Base-by-base conservation (phyloP, 2,113 vertebrate genomes). In the Formicarius rufipectus region DNA sequence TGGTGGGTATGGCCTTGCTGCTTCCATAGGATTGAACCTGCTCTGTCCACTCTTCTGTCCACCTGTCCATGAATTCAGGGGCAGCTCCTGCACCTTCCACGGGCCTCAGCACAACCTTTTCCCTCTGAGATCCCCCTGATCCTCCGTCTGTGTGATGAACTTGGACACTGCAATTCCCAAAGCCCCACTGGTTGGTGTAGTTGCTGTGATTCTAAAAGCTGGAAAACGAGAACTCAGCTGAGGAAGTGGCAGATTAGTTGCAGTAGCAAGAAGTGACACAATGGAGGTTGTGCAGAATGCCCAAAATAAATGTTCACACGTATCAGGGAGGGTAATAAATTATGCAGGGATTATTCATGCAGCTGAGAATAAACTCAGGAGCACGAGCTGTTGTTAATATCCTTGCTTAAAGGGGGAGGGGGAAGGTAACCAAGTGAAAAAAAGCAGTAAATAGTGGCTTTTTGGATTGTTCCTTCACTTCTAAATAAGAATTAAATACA, bases 271-370 rank as follows among this genome's bases (percentile, higher is more conserved):
- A 90, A 62, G 33, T 85, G 40, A 39, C 62, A 76, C 63, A 71
- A 79, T 5, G 56, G 39, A 95, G 49, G 45, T 44, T 53, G 25
- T 59, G 44, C 71, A 94, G 81, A 88, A 73, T 68, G 85, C 67
- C 50, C 87, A 59, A 91, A 93, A 81, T 87, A 90, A 96, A 72
- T n/a, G 33, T 52, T 95, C 69, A n/a, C 22, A 14, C 63, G 39
- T 79, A 60, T 91, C 85, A 75, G 28, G 73, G 74, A 40, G 59
- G 35, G n/a, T 74, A 87, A 91, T 87, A 75, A 90, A 90, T 95
- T 84, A 87, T 78, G 69, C 84, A 87, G 63, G 0, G 9, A 77
- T 93, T 84, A 81, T 91, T 95, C 69, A 62, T 50, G 40, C 22
- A 77, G 63, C 67, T 86, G 79, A 80, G 91, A 91, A 90, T 15